Base-by-base conservation (phyloP, 2,113 vertebrate genomes). In the Muscicapa adusta region DNA sequence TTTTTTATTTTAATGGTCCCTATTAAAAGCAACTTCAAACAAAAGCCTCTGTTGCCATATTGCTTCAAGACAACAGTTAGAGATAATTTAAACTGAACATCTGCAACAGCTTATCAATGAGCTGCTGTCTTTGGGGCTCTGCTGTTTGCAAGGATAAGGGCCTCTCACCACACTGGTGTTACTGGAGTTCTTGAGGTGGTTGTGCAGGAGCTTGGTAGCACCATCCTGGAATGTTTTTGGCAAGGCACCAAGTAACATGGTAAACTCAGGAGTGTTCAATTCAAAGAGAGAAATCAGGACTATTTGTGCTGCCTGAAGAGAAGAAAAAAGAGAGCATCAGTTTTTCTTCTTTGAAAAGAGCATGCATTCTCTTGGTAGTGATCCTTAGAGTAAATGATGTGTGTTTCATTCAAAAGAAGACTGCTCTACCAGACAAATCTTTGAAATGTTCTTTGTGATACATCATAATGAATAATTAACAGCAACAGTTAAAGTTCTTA, bases 141-240 rank as follows among this genome's bases (percentile, higher is more conserved):
- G 56, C 33, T 73, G 42, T 68, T 43, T 36, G 29, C 42, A 88
- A 60, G 12, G 28, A 50, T 10, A 75, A 29, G 14, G 51, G 72
- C 20, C 16, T 96, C 98, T 98, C 92, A 99, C 99, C 98, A 99
- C 98, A 87, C 96, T 98, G 79, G 98, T 98, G 96, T 99, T 99
- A 97, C 99, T 99, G 79, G 99, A 99, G 97, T 99, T 99, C 98
- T 99, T 99, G 95, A 99, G 98, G 98, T 99, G 99, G 96, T 98
- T 99, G 95, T 99, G 99, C 70, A 99, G 98, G 90, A 99, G 98
- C 93, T 99, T 99, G 96, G 99, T 99, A 98, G 99, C 99, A 95
- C 99, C 99, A 72, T 99, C 99, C 97, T 99, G 99, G 98, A 99
- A 99, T 88, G 99, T 99, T 98, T 99, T 99, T 88, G 99, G 99